Base-by-base conservation (phyloP, 1,140 invertebrate species). In the Bombus soroeensis region DNA sequence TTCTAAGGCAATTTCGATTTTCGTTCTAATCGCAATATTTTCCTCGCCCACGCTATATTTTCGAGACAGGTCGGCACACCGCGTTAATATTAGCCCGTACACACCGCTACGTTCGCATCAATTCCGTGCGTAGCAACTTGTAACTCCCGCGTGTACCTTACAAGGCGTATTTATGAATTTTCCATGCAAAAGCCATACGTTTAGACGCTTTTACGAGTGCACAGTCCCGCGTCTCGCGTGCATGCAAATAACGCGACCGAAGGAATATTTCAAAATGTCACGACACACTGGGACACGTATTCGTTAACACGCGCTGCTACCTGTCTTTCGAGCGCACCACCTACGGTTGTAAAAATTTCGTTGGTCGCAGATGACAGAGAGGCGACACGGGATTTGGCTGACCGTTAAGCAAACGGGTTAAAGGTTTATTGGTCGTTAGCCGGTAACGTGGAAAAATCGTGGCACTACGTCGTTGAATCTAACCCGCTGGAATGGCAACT, bases 381-480 rank as follows among this genome's bases (percentile, higher is more conserved):
- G n/a, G 18, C 25, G n/a, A 71, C 32, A 68, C 34, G 28, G 41
- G 28, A 37, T 57, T 77, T 2, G 32, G 5, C 8, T 43, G 22
- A 62, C 3, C 28, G 28, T 64, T 81, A 79, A 79, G n/a, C 6
- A 32, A 9, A 25, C 57, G 41, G 18, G 59, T 53, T 72, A 82
- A 87, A 85, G 64, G 32, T 89, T 87, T 89, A 89, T 87, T 41
- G 74, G 18, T 79, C 37, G 57, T 89, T 64, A 10, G 12, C 3
- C 53, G 15, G 28, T 81, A 89, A 89, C 57, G 53, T 15, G 85
- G 39, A 78, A 89, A 75, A 79, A 77, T 81, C 41, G 68, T 43
- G 1, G 2, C 15, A 34, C 18, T 32, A 39, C 32, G n/a, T 47
- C 32, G 62, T 13, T 32, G 79, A 79, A 81, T 83, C 66, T 73